Evolutionary conservation across 2,888 invertebrate species (phyloP).

Genomic region (Pogonocherus hispidulus): DNA sequence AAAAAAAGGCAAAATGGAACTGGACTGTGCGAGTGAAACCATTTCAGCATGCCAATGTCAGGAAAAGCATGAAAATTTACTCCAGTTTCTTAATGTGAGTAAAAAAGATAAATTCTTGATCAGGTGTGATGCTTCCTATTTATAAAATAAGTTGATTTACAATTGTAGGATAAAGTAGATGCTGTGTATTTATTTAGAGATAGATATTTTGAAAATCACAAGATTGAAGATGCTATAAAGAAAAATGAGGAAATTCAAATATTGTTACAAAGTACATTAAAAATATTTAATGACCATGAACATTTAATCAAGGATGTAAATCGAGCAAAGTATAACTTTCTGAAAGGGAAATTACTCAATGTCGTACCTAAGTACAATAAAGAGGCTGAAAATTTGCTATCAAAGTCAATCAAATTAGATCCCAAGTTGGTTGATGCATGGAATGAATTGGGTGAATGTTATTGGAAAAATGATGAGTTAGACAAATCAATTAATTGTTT

Average conservation of each 20-base stretch:
- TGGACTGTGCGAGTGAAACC: conserved; percentile 40
- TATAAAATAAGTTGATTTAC: conserved; percentile 1
- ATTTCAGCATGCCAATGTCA: conserved; percentile 42
- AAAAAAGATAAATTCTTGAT: conserved; percentile 39
- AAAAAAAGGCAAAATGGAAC: conserved; percentile 13
- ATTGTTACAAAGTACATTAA: conserved; percentile 74
- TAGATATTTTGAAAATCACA: conserved; percentile 83
- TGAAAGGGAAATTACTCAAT: conserved; percentile 83
- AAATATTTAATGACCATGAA: conserved; percentile 77
- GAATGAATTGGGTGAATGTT: conserved; percentile 91
- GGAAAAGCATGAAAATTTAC: conserved; percentile 50
- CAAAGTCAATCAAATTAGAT: conserved; percentile 88
- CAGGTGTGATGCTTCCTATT: conserved; percentile 53
- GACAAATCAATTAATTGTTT: conserved; percentile 87
- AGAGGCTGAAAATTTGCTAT: conserved; percentile 81
- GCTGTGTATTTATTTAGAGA: conserved; percentile 80
- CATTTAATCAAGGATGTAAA: conserved; percentile 67
- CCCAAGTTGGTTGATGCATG: conserved; percentile 86
- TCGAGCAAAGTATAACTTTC: conserved; percentile 72
- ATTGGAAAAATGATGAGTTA: conserved; percentile 88
- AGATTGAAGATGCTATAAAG: conserved; percentile 77
- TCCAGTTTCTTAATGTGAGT: conserved; percentile 60
- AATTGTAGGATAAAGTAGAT: conserved; percentile 77
- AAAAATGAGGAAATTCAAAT: conserved; percentile 77
- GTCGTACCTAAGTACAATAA: conserved; percentile 77